Evolutionary conservation across 2,113 vertebrate genomes (phyloP), one percentile per base, ranked within the genome.

Genomic region (Ahaetulla prasina): DNA sequence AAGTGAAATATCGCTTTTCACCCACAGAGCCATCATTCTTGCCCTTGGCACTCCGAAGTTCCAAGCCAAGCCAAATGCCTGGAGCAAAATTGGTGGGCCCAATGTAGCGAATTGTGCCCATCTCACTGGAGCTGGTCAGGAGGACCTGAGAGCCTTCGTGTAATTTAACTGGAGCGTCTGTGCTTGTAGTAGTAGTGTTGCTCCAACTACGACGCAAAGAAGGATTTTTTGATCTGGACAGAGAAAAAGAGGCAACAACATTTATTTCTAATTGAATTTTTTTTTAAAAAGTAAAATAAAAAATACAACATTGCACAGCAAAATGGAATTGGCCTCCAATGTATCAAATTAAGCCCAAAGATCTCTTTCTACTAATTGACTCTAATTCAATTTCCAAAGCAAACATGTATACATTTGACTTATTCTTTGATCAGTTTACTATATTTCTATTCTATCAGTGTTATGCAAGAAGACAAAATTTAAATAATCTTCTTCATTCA

Each of bases 41-140:
- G 0, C 99, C 99, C 94, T 98, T 98, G 89, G 99, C 96, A 0
- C 97, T 98, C 10, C 99, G 97, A 3, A 99, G 98, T 95, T 99
- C 99, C 11, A 99, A 97, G 8, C 99, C 99, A 0, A 99, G 97
- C 99, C 99, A 99, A 1, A 98, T 91, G 0, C 99, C 99, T 0
- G 98, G 96, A 0, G 99, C 99, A 90, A 99, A 99, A 96, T 98
- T 98, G 0, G 99, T 97, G 5, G 98, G 97, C 43, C 99, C 99
- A 90, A 99, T 94, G 95, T 99, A 99, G 92, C 99, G 98, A 93
- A 99, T 98, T 3, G 96, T 97, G 0, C 98, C 98, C 98, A 99
- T 99, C 95, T 99, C 99, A 0, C 98, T 99, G 91, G 98, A 99
- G 92, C 99, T 99, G 89, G 93, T 98, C 94, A 99, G 98, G 60